A percentile compares a stretch with the other conserved stretches of the same genome.
phyloP scores from a whole-genome alignment of 2,113 vertebrate genomes.

The Sapayoa aenigma region DNA sequence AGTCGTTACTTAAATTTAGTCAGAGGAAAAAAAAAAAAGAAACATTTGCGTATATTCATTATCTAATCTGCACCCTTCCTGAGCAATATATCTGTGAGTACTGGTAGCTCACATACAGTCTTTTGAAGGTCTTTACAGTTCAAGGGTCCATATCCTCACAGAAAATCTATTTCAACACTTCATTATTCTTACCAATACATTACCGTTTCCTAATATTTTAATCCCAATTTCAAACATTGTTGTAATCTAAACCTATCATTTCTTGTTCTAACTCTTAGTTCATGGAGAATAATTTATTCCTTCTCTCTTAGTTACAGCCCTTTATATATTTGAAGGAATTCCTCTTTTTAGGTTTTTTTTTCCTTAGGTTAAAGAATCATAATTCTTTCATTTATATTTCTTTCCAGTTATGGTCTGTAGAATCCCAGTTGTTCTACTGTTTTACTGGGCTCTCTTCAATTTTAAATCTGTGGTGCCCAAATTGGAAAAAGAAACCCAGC shows the following conservation, averaged over 20 bases:
- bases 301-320: background rate
- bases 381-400: background rate
- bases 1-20: background rate
- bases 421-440: constrained; percentile 9
- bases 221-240: background rate
- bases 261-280: background rate
- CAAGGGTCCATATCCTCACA: background rate
- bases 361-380: background rate
- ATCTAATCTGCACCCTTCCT: background rate
- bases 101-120: fast-evolving
- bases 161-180: background rate
- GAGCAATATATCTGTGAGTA: background rate
- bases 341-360: background rate
- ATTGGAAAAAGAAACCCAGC: constrained; percentile 25
- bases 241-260: background rate
- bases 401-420: background rate
- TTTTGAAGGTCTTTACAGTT: background rate
- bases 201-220: background rate
- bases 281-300: background rate
- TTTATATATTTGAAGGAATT: background rate
- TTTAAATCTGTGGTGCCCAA: background rate
- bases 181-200: background rate
- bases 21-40: background rate
- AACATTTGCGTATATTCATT: background rate
- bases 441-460: background rate